phyloP scores from a whole-genome alignment of 2,797 vertebrate genomes.

The Neosilurus hyrtlii region DNA sequence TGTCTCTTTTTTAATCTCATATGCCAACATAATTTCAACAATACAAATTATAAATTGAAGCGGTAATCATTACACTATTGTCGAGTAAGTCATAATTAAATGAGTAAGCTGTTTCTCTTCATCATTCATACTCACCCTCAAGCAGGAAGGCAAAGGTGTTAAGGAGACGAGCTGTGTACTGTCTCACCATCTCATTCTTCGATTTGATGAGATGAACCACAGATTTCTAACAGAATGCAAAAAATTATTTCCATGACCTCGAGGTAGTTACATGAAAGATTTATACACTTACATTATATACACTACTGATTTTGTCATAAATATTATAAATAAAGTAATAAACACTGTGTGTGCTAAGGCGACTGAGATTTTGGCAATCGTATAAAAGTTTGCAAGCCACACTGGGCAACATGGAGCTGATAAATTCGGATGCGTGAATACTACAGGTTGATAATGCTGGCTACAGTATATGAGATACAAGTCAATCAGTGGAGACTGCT shows the following conservation, averaged over 20 bases:
- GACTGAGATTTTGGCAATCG: too few species aligned
- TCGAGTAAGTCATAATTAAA: neutral
- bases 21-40: neutral
- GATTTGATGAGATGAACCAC: constrained; percentile 81
- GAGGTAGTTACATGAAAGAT: neutral
- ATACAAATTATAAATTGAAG: neutral
- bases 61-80: neutral
- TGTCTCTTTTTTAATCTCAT: neutral
- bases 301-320: neutral
- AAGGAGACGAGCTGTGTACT: constrained; percentile 88
- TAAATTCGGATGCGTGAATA: too few species aligned
- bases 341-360: neutral
- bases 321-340: neutral
- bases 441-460: too few species aligned
- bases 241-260: neutral
- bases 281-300: neutral
- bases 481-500: too few species aligned
- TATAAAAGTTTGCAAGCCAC: too few species aligned
- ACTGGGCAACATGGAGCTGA: too few species aligned
- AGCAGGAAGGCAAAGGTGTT: constrained; percentile 88
- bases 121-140: constrained; percentile 77
- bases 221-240: constrained; percentile 69
- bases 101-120: neutral
- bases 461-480: too few species aligned
- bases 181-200: constrained; percentile 82